Conservation (phyloP, 1,140 invertebrate genomes). For the Cecropterus lyciades region DNA sequence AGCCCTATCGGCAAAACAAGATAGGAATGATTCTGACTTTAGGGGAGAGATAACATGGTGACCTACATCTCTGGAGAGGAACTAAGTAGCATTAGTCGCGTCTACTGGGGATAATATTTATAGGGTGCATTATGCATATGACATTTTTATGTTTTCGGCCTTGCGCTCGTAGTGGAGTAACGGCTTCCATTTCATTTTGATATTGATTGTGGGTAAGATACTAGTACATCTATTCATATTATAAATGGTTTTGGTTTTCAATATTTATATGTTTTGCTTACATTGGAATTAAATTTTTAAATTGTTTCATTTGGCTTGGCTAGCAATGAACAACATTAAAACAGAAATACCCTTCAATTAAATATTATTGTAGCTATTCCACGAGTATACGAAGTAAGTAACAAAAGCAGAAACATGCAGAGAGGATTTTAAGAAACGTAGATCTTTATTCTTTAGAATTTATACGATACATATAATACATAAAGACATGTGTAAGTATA, state of each 20-base stretch:
- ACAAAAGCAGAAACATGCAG: no score
- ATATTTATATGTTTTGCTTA: neutral
- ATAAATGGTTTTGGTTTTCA: neutral
- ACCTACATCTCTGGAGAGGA: conserved; percentile 81
- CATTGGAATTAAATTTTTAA: no score
- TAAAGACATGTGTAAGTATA: no score
- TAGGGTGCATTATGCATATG: conserved; percentile 82
- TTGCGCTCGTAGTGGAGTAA: conserved; percentile 60
- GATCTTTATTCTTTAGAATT: no score
- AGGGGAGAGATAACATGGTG: conserved; percentile 64
- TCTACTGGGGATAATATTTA: conserved; percentile 81
- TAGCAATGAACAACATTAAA: no score
- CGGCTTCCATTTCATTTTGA: conserved; percentile 62
- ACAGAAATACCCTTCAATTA: no score
- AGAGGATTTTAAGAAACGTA: no score
- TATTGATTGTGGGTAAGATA: conserved; percentile 26
- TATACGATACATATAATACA: no score
- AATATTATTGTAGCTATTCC: no score
- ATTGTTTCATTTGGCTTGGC: no score
- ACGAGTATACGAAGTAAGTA: no score
- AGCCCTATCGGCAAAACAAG: conserved; percentile 53
- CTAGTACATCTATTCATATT: neutral
- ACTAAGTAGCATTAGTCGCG: conserved; percentile 69
- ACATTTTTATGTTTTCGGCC: conserved; percentile 81
- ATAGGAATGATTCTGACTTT: conserved; percentile 52